These are phyloP conservation scores for Bursaphelenchus mucronatus DNA, from an alignment of 1,140 invertebrate genomes.

Conservation along the genomic window DNA sequence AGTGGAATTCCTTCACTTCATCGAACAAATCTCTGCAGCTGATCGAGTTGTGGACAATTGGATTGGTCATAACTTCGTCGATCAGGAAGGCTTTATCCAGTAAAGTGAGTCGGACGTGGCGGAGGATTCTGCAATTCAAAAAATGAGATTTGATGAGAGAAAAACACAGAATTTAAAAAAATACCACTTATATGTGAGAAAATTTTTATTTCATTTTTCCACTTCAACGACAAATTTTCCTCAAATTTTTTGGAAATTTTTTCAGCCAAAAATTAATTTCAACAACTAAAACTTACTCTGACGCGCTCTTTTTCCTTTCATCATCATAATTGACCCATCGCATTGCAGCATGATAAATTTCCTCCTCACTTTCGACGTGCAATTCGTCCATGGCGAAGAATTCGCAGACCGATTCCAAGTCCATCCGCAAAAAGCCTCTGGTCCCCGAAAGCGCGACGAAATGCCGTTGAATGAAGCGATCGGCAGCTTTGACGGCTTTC, in stretches of 20 bases:
- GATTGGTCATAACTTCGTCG: conserved; percentile 76
- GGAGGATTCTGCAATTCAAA: conserved; percentile 71
- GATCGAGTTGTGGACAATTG: conserved; percentile 68
- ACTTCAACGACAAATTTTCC: too few relatives aligned
- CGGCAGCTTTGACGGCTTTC: conserved; percentile 71
- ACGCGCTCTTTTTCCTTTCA: conserved; percentile 22
- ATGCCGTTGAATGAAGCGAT: conserved; percentile 77
- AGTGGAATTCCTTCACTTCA: conserved; percentile 77
- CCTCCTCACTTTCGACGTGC: conserved; percentile 69
- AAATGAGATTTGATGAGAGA: too few relatives aligned
- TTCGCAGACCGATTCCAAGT: conserved; percentile 69
- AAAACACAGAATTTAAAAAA: too few relatives aligned
- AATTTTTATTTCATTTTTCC: too few relatives aligned
- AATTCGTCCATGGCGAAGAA: conserved; percentile 76
- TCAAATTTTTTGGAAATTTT: conserved; percentile 4
- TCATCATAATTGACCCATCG: conserved; percentile 34
- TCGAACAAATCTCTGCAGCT: conserved; percentile 72
- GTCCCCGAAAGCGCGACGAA: conserved; percentile 74
- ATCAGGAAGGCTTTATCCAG: conserved; percentile 76
- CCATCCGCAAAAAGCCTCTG: conserved; percentile 74
- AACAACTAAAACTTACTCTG: conserved; percentile 21
- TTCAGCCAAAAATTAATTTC: conserved; percentile 61
- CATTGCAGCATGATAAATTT: conserved; percentile 62
- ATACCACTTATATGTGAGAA: too few relatives aligned
- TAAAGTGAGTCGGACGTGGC: conserved; percentile 74